These are phyloP conservation scores for Rhagoletis pomonella DNA, from an alignment of 1,140 invertebrate species.

Conservation along the genomic window DNA sequence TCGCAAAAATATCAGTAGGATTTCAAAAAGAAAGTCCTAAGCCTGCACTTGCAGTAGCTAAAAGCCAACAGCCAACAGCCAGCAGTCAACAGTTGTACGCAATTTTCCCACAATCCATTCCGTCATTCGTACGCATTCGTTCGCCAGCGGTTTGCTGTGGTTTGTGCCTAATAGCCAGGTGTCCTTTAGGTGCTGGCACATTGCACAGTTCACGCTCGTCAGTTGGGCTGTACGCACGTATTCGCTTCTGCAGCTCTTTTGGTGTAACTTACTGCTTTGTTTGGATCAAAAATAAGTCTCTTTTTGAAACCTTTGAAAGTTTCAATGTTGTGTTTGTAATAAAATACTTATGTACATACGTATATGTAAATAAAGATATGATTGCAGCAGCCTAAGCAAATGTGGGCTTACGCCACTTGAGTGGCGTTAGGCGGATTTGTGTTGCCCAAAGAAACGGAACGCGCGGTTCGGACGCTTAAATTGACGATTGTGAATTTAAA, in stretches of 20 bases:
- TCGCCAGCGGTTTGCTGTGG: not conserved
- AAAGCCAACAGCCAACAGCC: too few species aligned
- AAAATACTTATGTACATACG: too few species aligned
- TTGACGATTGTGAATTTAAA: constrained; percentile 1
- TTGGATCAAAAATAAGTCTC: not conserved
- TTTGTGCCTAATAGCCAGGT: not conserved
- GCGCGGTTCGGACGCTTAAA: not conserved
- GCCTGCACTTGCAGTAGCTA: not conserved
- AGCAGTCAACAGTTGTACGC: not conserved
- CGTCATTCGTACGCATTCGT: not conserved
- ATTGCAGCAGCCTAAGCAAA: not conserved
- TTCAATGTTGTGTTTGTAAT: not conserved
- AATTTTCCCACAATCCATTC: not conserved
- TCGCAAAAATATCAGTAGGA: not conserved
- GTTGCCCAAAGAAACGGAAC: not conserved
- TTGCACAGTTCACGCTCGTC: constrained; percentile 68
- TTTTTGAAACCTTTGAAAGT: not conserved
- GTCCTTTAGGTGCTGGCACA: constrained; percentile 5
- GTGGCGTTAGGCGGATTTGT: not conserved
- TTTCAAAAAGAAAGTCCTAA: not conserved
- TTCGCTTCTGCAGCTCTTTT: not conserved
- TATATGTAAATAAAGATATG: too few species aligned
- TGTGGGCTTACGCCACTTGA: not conserved
- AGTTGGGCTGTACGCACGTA: constrained; percentile 70
- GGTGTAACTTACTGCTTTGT: constrained; percentile 32